Percentiles rank a stretch among this genome's conserved stretches.
These are phyloP conservation scores for Mesochorus sp. DNA, from an alignment of 2,888 invertebrate genomes.

Conservation along the genomic window DNA sequence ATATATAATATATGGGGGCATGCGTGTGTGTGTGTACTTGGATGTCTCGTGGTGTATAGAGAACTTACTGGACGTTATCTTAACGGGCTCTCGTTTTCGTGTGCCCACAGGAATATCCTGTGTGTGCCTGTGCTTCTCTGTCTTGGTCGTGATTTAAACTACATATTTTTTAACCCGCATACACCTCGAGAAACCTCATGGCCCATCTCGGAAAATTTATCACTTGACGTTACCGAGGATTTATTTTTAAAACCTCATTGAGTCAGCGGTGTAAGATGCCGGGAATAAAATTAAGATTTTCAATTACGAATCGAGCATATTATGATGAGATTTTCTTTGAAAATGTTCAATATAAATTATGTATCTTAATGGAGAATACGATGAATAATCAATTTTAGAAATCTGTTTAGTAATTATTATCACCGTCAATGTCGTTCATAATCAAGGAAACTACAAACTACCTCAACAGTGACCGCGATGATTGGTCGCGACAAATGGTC, in stretches of 20 bases:
- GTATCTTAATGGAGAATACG: too few relatives aligned
- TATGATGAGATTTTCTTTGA: too few relatives aligned
- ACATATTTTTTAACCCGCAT: constrained; percentile 44
- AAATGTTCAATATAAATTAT: too few relatives aligned
- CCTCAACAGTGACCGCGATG: constrained; percentile 4
- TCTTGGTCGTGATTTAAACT: constrained; percentile 42
- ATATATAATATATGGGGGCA: too few relatives aligned
- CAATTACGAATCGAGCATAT: not conserved
- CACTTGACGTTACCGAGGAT: not conserved
- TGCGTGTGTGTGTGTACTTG: constrained; percentile 4
- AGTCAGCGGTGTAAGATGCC: not conserved
- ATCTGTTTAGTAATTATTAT: too few relatives aligned
- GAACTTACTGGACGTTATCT: constrained; percentile 57
- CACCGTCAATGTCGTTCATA: not conserved
- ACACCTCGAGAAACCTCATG: constrained; percentile 22
- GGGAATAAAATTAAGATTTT: not conserved
- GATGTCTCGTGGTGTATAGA: constrained; percentile 29
- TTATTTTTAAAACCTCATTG: constrained; percentile 22
- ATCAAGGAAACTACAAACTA: constrained; percentile 6
- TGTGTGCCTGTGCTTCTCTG: constrained; percentile 46
- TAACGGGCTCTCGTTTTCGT: constrained; percentile 60
- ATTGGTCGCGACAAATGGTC: constrained; percentile 3
- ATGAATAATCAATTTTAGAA: too few relatives aligned
- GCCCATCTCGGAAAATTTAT: constrained; percentile 13
- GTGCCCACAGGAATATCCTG: constrained; percentile 48